A percentile compares a stretch with the other conserved stretches of the same genome.
Evolutionary conservation across 2,888 invertebrate species (phyloP).

Genomic region (Trichacis sp.): DNA sequence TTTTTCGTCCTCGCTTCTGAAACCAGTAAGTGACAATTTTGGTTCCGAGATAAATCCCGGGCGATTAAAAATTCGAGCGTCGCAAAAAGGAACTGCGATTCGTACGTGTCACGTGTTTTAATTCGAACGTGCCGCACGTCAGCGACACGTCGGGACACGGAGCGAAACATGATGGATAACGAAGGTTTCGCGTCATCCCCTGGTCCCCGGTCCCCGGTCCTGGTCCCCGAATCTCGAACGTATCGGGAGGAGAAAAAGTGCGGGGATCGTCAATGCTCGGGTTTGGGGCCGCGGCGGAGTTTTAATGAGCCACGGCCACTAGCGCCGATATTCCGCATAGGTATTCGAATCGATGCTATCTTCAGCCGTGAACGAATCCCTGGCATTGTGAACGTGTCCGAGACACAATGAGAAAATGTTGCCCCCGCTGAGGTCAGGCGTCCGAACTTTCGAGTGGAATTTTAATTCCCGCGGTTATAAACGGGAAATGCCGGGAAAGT

Average conservation of each 20-base stretch:
- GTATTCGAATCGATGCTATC: conserved; percentile 38
- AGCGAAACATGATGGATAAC: conserved; percentile 55
- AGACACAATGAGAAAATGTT: conserved; percentile 21
- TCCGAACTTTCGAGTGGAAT: not conserved
- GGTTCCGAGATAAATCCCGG: not conserved
- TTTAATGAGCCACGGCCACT: conserved; percentile 53
- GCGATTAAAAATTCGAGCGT: not conserved
- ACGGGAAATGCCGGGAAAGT: too few relatives aligned
- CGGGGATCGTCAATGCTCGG: conserved; percentile 19
- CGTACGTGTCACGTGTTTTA: conserved; percentile 1
- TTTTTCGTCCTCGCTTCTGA: too few relatives aligned
- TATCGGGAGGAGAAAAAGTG: conserved; percentile 11
- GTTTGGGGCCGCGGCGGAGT: conserved; percentile 29
- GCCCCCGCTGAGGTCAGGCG: conserved; percentile 6
- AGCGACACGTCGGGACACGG: conserved; percentile 54
- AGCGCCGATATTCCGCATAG: conserved; percentile 23
- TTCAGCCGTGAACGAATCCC: conserved; percentile 29
- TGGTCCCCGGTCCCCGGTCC: too few relatives aligned
- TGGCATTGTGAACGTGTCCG: conserved; percentile 34
- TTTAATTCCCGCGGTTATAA: too few relatives aligned
- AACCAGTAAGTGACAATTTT: too few relatives aligned
- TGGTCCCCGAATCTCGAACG: too few relatives aligned
- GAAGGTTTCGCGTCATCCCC: conserved; percentile 26
- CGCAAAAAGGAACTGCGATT: not conserved
- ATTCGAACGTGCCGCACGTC: conserved; percentile 33